Conservation (phyloP, 2,113 vertebrate species). For the Etheostoma cragini region DNA sequence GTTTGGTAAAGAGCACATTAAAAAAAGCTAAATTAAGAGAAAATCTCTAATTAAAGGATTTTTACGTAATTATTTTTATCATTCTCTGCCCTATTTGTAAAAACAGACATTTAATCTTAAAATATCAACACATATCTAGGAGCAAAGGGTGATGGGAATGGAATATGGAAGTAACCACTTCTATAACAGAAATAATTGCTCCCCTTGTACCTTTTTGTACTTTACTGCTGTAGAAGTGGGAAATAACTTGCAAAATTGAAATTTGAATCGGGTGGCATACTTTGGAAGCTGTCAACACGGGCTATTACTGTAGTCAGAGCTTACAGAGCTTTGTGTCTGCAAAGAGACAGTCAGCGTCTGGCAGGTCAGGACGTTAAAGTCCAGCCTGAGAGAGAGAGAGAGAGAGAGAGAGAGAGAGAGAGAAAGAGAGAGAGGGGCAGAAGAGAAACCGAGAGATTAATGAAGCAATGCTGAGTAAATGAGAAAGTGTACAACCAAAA, state of each 20-base stretch:
- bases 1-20: neutral
- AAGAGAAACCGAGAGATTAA: constrained; percentile 39
- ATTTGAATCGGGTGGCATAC: constrained; percentile 4
- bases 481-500: constrained; percentile 16
- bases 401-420: neutral
- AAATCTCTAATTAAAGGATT: neutral
- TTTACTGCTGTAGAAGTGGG: neutral
- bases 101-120: neutral
- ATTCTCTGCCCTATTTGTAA: neutral
- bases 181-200: neutral
- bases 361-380: constrained; percentile 31
- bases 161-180: neutral
- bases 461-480: constrained; percentile 49
- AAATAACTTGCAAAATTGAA: constrained; percentile 11
- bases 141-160: neutral
- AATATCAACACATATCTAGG: neutral
- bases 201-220: neutral
- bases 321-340: neutral
- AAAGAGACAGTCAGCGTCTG: constrained; percentile 23
- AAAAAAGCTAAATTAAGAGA: neutral
- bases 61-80: neutral
- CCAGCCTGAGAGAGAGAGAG: neutral
- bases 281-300: constrained; percentile 17
- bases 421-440: too few relatives aligned
- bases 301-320: constrained; percentile 1